phyloP scores from a whole-genome alignment of 2,888 invertebrate species.

The Aphodius granarius region DNA sequence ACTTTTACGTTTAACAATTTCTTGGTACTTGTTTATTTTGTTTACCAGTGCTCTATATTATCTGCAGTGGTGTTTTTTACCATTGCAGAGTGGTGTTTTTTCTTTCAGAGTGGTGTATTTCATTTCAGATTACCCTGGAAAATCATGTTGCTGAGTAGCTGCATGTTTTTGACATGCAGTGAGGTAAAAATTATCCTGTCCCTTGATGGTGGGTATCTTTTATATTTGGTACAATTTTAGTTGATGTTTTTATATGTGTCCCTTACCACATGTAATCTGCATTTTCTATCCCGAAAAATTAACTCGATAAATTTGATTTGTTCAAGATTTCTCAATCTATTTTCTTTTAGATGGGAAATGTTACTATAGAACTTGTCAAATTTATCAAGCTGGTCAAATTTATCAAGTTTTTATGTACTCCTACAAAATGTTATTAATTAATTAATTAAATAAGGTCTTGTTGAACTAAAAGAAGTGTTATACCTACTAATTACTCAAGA shows the following conservation, averaged over 20 bases:
- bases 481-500: too few species aligned
- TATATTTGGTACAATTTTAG: background rate
- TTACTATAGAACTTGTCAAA: too few species aligned
- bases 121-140: background rate
- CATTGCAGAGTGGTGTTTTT: background rate
- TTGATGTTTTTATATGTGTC: background rate
- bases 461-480: too few species aligned
- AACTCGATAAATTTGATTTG: background rate
- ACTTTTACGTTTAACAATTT: background rate
- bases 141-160: constrained; percentile 12
- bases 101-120: too few species aligned
- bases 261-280: background rate
- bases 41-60: background rate
- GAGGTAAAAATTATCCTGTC: constrained; percentile 12
- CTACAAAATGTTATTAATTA: too few species aligned
- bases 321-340: background rate
- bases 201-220: background rate
- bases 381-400: background rate
- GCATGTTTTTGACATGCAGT: constrained; percentile 20
- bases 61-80: background rate
- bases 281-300: background rate
- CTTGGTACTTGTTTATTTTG: background rate
- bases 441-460: too few species aligned
- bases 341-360: background rate
- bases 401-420: too few species aligned